phyloP scores from a whole-genome alignment of 2,888 invertebrate genomes.

The Idaea aversata region DNA sequence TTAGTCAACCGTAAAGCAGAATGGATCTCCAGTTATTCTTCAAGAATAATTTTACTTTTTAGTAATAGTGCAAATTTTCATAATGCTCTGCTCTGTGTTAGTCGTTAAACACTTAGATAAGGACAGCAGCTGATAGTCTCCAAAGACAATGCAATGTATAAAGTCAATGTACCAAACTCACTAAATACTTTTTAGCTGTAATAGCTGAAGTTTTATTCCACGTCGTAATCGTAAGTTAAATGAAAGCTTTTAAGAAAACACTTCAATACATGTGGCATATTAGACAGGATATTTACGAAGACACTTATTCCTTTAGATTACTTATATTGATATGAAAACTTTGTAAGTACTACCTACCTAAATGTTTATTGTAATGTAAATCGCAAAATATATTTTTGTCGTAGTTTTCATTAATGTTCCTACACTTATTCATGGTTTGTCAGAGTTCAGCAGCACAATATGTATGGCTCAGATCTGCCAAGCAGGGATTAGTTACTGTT shows the following conservation, averaged over 20 bases:
- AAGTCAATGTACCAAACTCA: not conserved
- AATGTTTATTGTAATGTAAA: not conserved
- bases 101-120: constrained; percentile 39
- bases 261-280: not conserved
- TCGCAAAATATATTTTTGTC: not conserved
- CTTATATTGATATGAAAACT: not conserved
- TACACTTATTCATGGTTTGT: not conserved
- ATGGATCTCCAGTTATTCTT: constrained; percentile 72
- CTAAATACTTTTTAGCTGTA: not conserved
- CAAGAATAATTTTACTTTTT: constrained; percentile 55
- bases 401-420: not conserved
- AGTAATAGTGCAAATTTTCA: constrained; percentile 63
- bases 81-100: constrained; percentile 57
- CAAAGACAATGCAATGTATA: not conserved
- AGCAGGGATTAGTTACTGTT: constrained; percentile 2
- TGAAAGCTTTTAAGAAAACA: not conserved
- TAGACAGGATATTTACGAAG: not conserved
- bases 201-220: not conserved
- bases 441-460: not conserved
- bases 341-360: not conserved
- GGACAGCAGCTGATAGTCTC: constrained; percentile 20
- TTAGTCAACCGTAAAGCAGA: constrained; percentile 55
- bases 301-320: not conserved
- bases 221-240: not conserved
- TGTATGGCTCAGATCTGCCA: not conserved